Base-by-base conservation (phyloP, 2,888 invertebrate genomes). In the Drosophila mimica region DNA sequence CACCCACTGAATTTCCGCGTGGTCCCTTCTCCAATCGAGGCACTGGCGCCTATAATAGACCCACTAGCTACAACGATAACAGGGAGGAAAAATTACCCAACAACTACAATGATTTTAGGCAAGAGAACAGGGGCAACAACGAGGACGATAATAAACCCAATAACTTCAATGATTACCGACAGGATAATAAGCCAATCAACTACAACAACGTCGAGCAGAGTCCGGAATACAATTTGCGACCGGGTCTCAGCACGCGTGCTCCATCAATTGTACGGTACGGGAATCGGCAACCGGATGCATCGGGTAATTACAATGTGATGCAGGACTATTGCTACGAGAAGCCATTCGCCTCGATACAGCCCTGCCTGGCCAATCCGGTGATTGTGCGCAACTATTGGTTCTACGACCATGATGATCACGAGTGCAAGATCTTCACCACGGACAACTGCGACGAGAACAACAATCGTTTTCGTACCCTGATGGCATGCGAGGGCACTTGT, bases 351-450 rank as follows among this genome's bases (percentile, higher is more conserved):
- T 88, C 82, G 0, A 68, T 71, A 0, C 25, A 53, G 0, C 82
- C 72, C 0, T 92, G 92, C 38, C 49, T 80, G 31, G 83, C 75
- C 5, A 77, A 71, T 53, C 85, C 80, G 4, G 70, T 85, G 0
- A 56, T 81, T 2, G 43, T 82, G 0, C 70, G 82, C 5, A 92
- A 92, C 36, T 92, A 70, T 66, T 92, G 92, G 92, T 92, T 91
- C 67, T 92, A 89, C 62, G 92, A 92, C 66, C 86, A 90, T 25
- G 88, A 84, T 0, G 87, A 89, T 70, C 79, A 76, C 25, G 73
- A 89, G 43, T 92, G 92, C 17, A 91, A 91, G 76, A 67, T 92
- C 38, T 92, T 92, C 33, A 92, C 92, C 15, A 78, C 92, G 15
- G 91, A 92, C 63, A 83, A 83, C 54, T 92, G 92, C 38, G 92